Percentiles rank a stretch among this genome's conserved stretches.
Evolutionary conservation across 2,888 invertebrate genomes (phyloP).

Genomic region (Steinernema carpocapsae): DNA sequence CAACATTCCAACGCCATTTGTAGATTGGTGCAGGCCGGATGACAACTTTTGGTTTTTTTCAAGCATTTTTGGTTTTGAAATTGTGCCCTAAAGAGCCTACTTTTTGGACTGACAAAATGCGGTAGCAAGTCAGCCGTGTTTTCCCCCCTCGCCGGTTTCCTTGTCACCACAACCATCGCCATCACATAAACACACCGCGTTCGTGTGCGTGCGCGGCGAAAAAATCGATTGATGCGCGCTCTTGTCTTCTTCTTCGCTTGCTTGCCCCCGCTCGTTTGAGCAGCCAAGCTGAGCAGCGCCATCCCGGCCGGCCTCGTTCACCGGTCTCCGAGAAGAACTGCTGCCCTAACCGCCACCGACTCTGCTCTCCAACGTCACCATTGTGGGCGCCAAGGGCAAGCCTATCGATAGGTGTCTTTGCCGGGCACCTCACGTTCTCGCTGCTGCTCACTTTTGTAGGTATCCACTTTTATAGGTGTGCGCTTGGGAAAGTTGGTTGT

Average conservation of each 20-base stretch:
- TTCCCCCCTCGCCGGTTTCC: no score
- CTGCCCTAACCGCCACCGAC: conserved; percentile 1
- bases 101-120: no score
- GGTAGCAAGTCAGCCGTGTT: no score
- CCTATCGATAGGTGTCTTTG: neutral
- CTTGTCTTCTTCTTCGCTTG: conserved; percentile 9
- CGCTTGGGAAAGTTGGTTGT: neutral
- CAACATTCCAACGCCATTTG: no score
- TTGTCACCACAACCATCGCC: no score
- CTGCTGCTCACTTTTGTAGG: neutral
- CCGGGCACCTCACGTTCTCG: neutral
- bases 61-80: no score
- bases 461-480: neutral
- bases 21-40: no score
- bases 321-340: conserved; percentile 24
- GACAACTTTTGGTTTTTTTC: no score
- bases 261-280: neutral
- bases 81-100: no score
- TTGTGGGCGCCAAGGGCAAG: conserved; percentile 13
- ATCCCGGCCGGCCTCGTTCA: conserved; percentile 9
- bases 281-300: conserved; percentile 30
- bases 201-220: conserved; percentile 34
- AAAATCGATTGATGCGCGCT: conserved; percentile 32
- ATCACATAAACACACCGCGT: neutral
- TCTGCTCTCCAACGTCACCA: neutral